Conservation (phyloP, 2,113 vertebrate genomes). For the Chascanopsetta lugubris region DNA sequence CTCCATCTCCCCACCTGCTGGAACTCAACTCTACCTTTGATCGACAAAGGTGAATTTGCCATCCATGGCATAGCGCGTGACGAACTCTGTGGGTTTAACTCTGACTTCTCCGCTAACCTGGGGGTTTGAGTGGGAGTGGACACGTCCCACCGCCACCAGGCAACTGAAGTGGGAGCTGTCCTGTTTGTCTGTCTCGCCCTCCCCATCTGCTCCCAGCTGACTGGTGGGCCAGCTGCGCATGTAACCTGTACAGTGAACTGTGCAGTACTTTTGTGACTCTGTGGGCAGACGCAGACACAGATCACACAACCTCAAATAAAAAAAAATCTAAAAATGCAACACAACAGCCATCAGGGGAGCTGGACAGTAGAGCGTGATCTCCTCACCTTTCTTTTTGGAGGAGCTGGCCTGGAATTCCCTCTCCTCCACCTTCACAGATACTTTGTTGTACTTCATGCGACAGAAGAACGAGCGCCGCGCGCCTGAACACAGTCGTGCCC, state of each 20-base stretch:
- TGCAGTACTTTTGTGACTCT: slow-evolving; percentile 90
- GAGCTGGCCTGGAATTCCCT: slow-evolving; percentile 82
- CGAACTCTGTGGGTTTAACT: slow-evolving; percentile 89
- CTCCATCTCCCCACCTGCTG: not conserved
- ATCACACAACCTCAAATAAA: too few relatives aligned
- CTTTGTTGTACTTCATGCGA: slow-evolving; percentile 87
- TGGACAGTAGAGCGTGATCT: not conserved
- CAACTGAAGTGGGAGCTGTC: slow-evolving; percentile 87
- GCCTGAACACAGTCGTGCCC: slow-evolving; percentile 84
- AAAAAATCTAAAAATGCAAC: too few relatives aligned
- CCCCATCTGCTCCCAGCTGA: slow-evolving; percentile 84
- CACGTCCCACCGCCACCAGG: slow-evolving; percentile 88
- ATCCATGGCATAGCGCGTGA: slow-evolving; percentile 90
- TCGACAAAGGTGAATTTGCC: slow-evolving; percentile 94
- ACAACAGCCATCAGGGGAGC: too few relatives aligned
- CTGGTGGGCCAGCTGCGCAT: slow-evolving; percentile 88
- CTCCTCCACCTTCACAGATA: slow-evolving; percentile 83
- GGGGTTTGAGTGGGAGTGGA: slow-evolving; percentile 82
- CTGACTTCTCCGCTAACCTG: slow-evolving; percentile 85
- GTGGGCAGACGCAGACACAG: slow-evolving; percentile 1
- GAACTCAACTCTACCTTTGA: slow-evolving; percentile 82
- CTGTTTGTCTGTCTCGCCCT: slow-evolving; percentile 83
- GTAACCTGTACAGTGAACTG: slow-evolving; percentile 92
- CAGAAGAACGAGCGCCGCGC: slow-evolving; percentile 93
- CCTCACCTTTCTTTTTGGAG: slow-evolving; percentile 88